phyloP scores from a whole-genome alignment of 2,113 vertebrate species.

The Blennius ocellaris region DNA sequence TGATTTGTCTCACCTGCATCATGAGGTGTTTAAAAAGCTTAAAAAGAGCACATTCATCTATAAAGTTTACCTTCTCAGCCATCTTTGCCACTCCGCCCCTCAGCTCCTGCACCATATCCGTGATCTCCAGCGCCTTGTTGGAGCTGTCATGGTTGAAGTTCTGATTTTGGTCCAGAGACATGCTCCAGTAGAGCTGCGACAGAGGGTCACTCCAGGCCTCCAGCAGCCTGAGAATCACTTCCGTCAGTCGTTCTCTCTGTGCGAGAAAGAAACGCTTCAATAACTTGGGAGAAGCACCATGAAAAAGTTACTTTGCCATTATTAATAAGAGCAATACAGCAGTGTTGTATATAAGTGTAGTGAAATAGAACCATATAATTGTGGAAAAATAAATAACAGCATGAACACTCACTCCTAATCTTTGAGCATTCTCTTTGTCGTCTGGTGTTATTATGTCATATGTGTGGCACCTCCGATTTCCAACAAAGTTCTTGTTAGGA shows the following conservation, averaged over 20 bases:
- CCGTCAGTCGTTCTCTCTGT: conserved; percentile 79
- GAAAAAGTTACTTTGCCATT: neutral
- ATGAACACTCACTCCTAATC: conserved; percentile 66
- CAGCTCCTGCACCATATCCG: conserved; percentile 78
- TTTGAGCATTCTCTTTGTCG: conserved; percentile 77
- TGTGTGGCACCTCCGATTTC: conserved; percentile 76
- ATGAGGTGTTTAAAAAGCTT: too few species aligned
- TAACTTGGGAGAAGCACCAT: neutral
- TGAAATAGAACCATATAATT: neutral
- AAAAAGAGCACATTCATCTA: neutral
- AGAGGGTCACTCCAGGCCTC: conserved; percentile 79
- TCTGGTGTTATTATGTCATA: conserved; percentile 74
- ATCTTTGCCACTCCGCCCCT: conserved; percentile 78
- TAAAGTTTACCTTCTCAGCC: conserved; percentile 72
- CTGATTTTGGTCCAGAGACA: conserved; percentile 57
- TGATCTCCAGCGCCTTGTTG: conserved; percentile 80
- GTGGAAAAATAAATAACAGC: neutral
- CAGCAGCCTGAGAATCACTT: conserved; percentile 78
- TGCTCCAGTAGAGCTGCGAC: conserved; percentile 72
- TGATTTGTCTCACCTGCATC: neutral
- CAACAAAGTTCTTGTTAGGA: conserved; percentile 68
- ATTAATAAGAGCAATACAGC: neutral
- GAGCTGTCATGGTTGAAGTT: conserved; percentile 74
- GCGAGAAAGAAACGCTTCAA: conserved; percentile 2
- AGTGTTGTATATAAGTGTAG: neutral